These are phyloP conservation scores for Eupithecia vulgata DNA, from an alignment of 2,888 invertebrate species.

Conservation along the genomic window DNA sequence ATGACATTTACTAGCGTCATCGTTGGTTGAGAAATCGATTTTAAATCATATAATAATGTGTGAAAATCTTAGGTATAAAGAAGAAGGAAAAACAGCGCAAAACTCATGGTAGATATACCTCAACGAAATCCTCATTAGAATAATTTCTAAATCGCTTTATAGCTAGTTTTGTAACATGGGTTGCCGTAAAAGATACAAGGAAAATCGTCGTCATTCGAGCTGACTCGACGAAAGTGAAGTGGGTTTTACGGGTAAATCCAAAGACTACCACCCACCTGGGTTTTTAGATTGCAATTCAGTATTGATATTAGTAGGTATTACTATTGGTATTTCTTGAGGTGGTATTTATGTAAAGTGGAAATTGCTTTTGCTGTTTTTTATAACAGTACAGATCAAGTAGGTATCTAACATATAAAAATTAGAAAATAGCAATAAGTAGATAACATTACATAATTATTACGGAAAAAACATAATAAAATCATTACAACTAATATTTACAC, in stretches of 20 bases:
- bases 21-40: not conserved
- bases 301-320: no score
- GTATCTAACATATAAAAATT: no score
- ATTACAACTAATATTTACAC: no score
- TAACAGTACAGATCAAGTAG: no score
- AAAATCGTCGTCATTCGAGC: not conserved
- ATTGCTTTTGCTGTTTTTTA: no score
- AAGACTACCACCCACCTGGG: not conserved
- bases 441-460: no score
- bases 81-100: not conserved
- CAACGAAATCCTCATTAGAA: not conserved
- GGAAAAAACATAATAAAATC: no score
- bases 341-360: no score
- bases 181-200: not conserved
- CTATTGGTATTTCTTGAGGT: no score
- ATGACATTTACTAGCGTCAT: no score
- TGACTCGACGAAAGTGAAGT: conserved; percentile 1
- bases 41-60: not conserved
- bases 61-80: not conserved
- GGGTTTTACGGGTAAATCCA: conserved; percentile 2
- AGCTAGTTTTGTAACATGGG: not conserved
- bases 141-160: not conserved
- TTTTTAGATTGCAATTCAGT: not conserved
- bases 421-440: no score
- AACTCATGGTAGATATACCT: not conserved